A percentile compares a stretch with the other conserved stretches of the same genome.
These are phyloP conservation scores for Sitta europaea DNA, from an alignment of 2,113 vertebrate species.

Conservation along the genomic window DNA sequence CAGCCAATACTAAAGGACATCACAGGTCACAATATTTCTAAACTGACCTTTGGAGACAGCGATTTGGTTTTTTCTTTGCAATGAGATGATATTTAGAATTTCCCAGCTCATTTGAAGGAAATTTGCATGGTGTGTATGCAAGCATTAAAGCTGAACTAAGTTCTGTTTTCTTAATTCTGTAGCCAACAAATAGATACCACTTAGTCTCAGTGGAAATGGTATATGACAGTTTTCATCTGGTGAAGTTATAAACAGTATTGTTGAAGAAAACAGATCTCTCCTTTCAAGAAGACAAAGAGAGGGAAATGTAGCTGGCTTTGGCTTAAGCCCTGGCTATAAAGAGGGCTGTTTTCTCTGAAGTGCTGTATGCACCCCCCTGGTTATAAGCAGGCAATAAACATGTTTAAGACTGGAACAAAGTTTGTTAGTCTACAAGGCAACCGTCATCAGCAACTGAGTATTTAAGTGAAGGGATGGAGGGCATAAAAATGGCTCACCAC, in stretches of 20 bases:
- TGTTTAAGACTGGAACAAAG: background rate
- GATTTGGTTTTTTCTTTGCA: background rate
- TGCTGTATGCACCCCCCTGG: background rate
- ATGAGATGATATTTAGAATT: conserved; percentile 18
- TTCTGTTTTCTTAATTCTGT: conserved; percentile 6
- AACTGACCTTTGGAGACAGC: conserved; percentile 3
- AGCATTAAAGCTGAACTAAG: background rate
- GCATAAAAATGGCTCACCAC: background rate
- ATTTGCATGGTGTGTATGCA: background rate
- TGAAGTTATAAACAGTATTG: background rate
- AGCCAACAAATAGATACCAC: background rate
- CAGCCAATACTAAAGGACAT: conserved; percentile 19
- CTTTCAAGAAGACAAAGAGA: background rate
- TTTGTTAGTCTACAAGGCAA: background rate
- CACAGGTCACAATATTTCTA: conserved; percentile 24
- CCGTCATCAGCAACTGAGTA: background rate
- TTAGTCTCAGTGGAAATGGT: background rate
- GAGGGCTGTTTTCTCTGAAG: background rate
- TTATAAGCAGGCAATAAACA: background rate
- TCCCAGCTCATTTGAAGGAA: conserved; percentile 21
- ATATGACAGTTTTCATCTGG: conserved; percentile 21
- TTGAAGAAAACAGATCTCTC: background rate
- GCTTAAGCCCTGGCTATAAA: background rate
- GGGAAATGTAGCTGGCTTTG: background rate
- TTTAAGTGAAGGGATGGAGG: background rate